A percentile compares a stretch with the other conserved stretches of the same genome.
phyloP scores from a whole-genome alignment of 2,797 vertebrate genomes.

The Microcaecilia unicolor region DNA sequence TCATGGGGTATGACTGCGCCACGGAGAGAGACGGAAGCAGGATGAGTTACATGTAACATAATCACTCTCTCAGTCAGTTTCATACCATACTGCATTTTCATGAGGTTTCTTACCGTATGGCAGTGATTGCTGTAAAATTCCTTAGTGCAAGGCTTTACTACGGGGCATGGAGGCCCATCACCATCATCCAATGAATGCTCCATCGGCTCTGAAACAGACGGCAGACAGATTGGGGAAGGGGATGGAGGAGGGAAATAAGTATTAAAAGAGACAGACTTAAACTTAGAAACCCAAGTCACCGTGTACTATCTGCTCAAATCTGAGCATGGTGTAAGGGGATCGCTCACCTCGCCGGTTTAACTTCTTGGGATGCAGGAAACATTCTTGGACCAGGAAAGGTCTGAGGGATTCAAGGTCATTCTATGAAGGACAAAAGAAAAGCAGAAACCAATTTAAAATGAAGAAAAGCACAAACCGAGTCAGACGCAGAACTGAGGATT shows the following conservation, averaged over 20 bases:
- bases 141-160: conserved; percentile 65
- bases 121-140: conserved; percentile 75
- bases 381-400: conserved; percentile 29
- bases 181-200: conserved; percentile 73
- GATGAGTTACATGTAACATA: background rate
- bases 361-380: conserved; percentile 32
- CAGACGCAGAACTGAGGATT: too few relatives aligned
- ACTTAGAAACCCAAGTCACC: too few relatives aligned
- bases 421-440: too few relatives aligned
- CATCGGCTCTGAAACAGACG: conserved; percentile 50
- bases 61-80: too few relatives aligned
- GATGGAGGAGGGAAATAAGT: too few relatives aligned
- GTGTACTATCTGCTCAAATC: too few relatives aligned
- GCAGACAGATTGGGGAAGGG: background rate
- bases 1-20: conserved; percentile 79
- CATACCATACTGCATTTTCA: too few relatives aligned
- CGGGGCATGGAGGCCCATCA: conserved; percentile 70
- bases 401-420: conserved; percentile 22
- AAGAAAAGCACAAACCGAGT: too few relatives aligned
- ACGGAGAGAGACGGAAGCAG: background rate
- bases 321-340: too few relatives aligned
- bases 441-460: too few relatives aligned
- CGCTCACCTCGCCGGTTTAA: conserved; percentile 35
- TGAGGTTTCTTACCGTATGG: conserved; percentile 59
- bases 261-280: too few relatives aligned